Evolutionary conservation across 2,797 vertebrate species (phyloP), one percentile per base, ranked within the genome.

Genomic region (Sebastes minor): DNA sequence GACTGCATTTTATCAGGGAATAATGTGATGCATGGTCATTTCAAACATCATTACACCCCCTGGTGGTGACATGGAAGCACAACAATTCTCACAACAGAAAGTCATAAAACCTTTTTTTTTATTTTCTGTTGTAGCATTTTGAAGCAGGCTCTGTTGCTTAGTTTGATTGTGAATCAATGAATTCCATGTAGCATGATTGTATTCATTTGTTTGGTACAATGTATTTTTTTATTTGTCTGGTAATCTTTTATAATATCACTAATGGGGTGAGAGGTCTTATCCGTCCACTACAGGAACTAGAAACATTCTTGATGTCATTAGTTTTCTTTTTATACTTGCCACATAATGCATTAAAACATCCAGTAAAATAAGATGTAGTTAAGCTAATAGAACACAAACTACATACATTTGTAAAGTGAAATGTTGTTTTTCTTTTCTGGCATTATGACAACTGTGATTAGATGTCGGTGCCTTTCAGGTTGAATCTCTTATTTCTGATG

Each of bases 391-490:
- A 57, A 78, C 27, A 59, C 20, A 72, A 64, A 86, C 74, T 72
- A 75, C 55, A 59, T 28, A 64, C 35, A 59, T 79, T 87, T 89
- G 63, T 63, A 62, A 76, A 72, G 38, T 72, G 32, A 88, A 83
- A 86, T 80, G 30, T 20, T 76, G 18, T 76, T 73, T 78, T 80
- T 76, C 2, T 52, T 84, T 88, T 83, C 27, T 77, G 85, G 75
- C 81, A 74, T 91, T 86, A 80, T 76, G 66, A 87, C 69, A 85
- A 90, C 88, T 92, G 89, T 92, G 93, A 93, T 93, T 82, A 70
- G 82, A 85, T 90, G 88, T 89, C 85, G 83, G 92, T 95, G 91
- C 91, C 92, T 94, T 94, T 92, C 90, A 88, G 88, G 75, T 90
- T 77, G 78, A 92, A 82, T 59, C 77, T 65, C 55, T 88, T 80